A percentile compares a stretch with the other conserved stretches of the same genome.
phyloP scores from a whole-genome alignment of 1,140 invertebrate species.

The Meloidogyne hapla region DNA sequence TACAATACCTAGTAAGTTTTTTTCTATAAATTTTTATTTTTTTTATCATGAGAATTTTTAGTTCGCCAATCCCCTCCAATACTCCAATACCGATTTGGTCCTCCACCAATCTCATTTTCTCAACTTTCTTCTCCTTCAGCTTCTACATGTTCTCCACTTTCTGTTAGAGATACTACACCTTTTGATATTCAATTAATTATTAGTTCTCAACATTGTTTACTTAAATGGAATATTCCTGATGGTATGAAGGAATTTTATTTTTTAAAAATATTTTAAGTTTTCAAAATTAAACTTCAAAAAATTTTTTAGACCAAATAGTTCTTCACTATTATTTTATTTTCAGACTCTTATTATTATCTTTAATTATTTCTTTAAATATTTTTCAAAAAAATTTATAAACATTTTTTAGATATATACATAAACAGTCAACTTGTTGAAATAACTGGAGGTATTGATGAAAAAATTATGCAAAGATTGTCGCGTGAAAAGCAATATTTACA shows the following conservation, averaged over 20 bases:
- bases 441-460: neutral
- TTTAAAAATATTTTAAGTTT: neutral
- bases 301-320: too few relatives aligned
- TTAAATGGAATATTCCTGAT: slow-evolving; percentile 5
- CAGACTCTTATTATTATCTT: too few relatives aligned
- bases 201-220: neutral
- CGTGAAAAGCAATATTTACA: neutral
- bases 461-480: neutral
- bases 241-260: neutral
- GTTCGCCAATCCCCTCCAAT: neutral
- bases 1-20: neutral
- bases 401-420: neutral
- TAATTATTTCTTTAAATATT: too few relatives aligned
- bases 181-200: neutral
- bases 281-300: too few relatives aligned
- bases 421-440: neutral
- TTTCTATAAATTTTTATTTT: too few relatives aligned
- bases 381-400: too few relatives aligned
- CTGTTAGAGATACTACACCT: neutral
- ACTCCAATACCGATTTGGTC: neutral
- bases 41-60: too few relatives aligned
- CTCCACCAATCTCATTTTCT: neutral
- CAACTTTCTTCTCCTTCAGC: neutral
- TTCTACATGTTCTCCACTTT: neutral
- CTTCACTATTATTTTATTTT: too few relatives aligned